These are phyloP conservation scores for Phortica variegata DNA, from an alignment of 1,140 invertebrate genomes.

Conservation along the genomic window DNA sequence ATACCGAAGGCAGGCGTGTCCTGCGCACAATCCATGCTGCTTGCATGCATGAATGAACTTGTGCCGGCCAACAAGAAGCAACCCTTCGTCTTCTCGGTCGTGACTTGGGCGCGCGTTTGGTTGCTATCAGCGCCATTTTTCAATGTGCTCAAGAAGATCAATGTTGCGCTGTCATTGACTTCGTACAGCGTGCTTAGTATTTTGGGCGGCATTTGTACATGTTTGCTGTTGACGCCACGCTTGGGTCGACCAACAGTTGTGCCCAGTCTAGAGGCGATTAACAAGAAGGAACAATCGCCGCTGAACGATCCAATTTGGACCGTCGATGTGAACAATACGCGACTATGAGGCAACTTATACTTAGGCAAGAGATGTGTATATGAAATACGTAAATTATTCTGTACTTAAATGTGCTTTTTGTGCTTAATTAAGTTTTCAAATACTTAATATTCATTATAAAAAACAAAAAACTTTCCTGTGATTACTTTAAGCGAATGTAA, in stretches of 20 bases:
- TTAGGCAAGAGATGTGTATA: slow-evolving; percentile 2
- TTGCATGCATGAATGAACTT: slow-evolving; percentile 50
- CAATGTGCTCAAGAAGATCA: slow-evolving; percentile 46
- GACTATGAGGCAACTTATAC: slow-evolving; percentile 17
- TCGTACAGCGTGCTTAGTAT: slow-evolving; percentile 45
- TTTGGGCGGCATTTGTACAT: slow-evolving; percentile 46
- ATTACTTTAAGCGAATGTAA: slow-evolving; percentile 29
- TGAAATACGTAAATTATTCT: background rate
- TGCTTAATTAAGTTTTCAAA: background rate
- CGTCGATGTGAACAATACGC: slow-evolving; percentile 45
- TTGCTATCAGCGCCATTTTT: slow-evolving; percentile 50
- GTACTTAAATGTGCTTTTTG: background rate
- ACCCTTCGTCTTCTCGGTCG: slow-evolving; percentile 50
- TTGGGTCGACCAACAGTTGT: slow-evolving; percentile 15
- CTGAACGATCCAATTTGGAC: slow-evolving; percentile 42
- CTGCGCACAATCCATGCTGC: slow-evolving; percentile 47
- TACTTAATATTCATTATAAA: slow-evolving; percentile 1
- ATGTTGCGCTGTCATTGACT: slow-evolving; percentile 42
- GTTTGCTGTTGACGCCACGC: slow-evolving; percentile 39
- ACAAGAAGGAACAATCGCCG: slow-evolving; percentile 42
- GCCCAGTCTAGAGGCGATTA: slow-evolving; percentile 8
- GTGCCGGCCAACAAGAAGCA: slow-evolving; percentile 45
- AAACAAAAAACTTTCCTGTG: slow-evolving; percentile 39
- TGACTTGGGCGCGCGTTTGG: slow-evolving; percentile 47
- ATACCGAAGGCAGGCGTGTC: slow-evolving; percentile 48